Evolutionary conservation across 2,113 vertebrate species (phyloP).

Genomic region (Scomber japonicus): DNA sequence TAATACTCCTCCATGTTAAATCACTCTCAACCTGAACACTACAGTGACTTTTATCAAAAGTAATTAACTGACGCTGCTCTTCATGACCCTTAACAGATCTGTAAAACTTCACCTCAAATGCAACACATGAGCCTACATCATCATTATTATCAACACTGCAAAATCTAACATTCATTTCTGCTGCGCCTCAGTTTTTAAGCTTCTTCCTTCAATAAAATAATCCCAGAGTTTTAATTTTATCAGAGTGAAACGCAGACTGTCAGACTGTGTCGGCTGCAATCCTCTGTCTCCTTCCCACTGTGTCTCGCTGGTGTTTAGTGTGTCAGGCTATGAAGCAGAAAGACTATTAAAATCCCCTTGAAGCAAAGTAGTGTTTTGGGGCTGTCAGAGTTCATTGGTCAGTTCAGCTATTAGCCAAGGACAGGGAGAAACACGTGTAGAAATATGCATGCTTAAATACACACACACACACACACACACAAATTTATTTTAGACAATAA

Average conservation of each 20-base stretch:
- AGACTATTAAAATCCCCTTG: slow-evolving; percentile 21
- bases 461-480: too few species aligned
- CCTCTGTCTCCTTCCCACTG: not conserved
- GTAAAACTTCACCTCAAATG: too few species aligned
- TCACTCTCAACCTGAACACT: not conserved
- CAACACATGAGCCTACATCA: too few species aligned
- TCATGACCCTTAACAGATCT: too few species aligned
- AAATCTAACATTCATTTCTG: too few species aligned
- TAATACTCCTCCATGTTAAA: too few species aligned
- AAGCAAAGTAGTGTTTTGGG: slow-evolving; percentile 14
- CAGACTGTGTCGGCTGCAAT: not conserved
- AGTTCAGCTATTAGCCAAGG: not conserved
- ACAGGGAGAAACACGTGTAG: not conserved
- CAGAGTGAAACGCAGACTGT: not conserved
- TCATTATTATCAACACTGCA: too few species aligned
- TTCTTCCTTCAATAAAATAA: too few species aligned
- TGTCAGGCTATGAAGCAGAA: slow-evolving; percentile 25
- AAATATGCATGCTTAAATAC: not conserved
- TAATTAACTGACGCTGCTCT: too few species aligned
- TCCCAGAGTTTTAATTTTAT: not conserved
- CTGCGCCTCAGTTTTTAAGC: not conserved
- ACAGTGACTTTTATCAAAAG: not conserved
- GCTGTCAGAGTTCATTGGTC: slow-evolving; percentile 20
- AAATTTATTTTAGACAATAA: too few species aligned
- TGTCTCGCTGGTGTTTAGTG: not conserved